Evolutionary conservation across 2,113 vertebrate species (phyloP).

Genomic region (Pan troglodytes): DNA sequence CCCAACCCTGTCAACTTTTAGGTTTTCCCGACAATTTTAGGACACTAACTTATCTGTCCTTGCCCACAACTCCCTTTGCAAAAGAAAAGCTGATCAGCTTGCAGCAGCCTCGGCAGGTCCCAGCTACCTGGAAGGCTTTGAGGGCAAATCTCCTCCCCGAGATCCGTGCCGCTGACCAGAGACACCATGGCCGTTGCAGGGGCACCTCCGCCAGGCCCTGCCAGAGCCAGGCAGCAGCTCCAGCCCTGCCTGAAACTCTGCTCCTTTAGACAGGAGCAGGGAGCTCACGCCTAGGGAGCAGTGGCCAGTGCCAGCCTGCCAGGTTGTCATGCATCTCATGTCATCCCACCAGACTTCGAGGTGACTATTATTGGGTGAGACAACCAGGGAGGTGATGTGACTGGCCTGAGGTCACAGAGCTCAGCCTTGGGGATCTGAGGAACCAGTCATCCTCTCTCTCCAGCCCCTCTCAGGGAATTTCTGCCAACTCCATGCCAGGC

Average conservation of each 20-base stretch:
- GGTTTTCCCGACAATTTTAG: not conserved
- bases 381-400: not conserved
- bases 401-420: not conserved
- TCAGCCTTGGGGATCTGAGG: not conserved
- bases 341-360: not conserved
- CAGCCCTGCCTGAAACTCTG: not conserved
- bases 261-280: too few relatives aligned
- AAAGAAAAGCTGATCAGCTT: not conserved
- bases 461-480: not conserved
- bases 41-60: not conserved
- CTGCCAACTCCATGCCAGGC: not conserved
- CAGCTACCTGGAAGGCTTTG: not conserved
- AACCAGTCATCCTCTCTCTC: not conserved
- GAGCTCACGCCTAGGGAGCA: not conserved
- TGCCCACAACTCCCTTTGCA: not conserved
- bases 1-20: not conserved
- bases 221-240: not conserved
- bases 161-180: accelerated
- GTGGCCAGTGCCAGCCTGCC: too few relatives aligned
- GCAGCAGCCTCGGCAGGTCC: not conserved
- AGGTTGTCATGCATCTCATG: not conserved
- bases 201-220: not conserved
- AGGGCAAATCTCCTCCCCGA: not conserved
- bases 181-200: not conserved
- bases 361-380: not conserved